Evolutionary conservation across 30 jellyfish, hydroid and myxozoan genomes (phyloP).

Genomic region (Cassiopea xamachana): DNA sequence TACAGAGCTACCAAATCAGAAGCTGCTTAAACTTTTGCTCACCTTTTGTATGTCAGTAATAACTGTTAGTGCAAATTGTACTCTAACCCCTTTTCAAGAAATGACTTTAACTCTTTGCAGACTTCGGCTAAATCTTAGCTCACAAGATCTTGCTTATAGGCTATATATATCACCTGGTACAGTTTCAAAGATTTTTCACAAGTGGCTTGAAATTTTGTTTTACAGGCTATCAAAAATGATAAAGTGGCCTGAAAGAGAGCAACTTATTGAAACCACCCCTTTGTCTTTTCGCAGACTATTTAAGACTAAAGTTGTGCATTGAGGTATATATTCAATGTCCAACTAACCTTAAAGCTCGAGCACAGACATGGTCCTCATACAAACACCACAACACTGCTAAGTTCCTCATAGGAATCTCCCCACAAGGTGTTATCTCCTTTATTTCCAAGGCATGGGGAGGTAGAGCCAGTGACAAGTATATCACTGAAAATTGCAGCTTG

Average conservation of each 20-base stretch:
- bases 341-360: not conserved
- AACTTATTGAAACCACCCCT: slow-evolving; percentile 44
- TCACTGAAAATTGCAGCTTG: slow-evolving; percentile 68
- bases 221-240: slow-evolving; percentile 27
- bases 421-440: slow-evolving; percentile 76
- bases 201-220: slow-evolving; percentile 45
- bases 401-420: slow-evolving; percentile 61
- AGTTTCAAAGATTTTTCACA: too few species aligned
- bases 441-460: slow-evolving; percentile 82
- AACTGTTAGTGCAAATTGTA: slow-evolving; percentile 4
- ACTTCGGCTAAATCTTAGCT: slow-evolving; percentile 39
- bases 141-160: slow-evolving; percentile 34
- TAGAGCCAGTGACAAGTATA: slow-evolving; percentile 55
- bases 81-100: slow-evolving; percentile 16
- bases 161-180: too few species aligned
- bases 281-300: slow-evolving; percentile 17
- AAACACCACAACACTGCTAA: slow-evolving; percentile 80
- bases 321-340: not conserved
- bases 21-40: slow-evolving; percentile 8
- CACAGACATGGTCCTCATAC: slow-evolving; percentile 61
- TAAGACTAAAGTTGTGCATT: slow-evolving; percentile 31
- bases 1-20: slow-evolving; percentile 42
- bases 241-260: slow-evolving; percentile 63
- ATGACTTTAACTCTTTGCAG: slow-evolving; percentile 26
- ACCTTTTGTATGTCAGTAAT: slow-evolving; percentile 23